Base-by-base conservation (phyloP, 2,888 invertebrate species). In the Drosophila testacea region DNA sequence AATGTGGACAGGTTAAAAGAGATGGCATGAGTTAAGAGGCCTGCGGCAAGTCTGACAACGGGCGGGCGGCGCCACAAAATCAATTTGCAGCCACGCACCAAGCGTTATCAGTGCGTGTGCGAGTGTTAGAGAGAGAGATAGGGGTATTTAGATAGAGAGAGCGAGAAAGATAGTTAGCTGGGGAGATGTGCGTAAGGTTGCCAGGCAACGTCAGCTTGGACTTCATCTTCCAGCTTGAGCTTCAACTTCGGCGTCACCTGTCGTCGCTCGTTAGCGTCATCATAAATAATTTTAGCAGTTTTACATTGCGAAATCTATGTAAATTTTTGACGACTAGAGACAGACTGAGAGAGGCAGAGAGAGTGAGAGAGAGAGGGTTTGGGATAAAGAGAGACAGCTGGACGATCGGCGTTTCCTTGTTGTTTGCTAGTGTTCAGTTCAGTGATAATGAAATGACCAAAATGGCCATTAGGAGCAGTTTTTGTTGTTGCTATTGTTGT, bases 211-310 rank as follows among this genome's bases (percentile, higher is more conserved):
- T 54, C 30, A 54, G 34, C 28, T 52, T 41, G 30, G 22, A 42
- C 55, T 55, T 16, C 88, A 22, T 22, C 22, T 22, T 22, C 22
- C 22, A 22, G 22, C 27, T 30, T 52, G 7, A 11, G 38, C 28
- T 52, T 41, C 41, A 32, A 42, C 55, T 55, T 16, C 88, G 77
- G 83, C 89, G 79, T 81, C 90, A 83, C 81, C 81, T 90, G 90
- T 90, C 90, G 89, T 79, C 90, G 88, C 89, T 81, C 89, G 90
- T 81, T 90, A 84, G 78, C 81, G 83, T 79, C 79, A 88, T 90
- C 88, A 90, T 91, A 90, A 90, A 90, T 90, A 84, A 89, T 89
- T 81, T 87, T 70, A 76, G 71, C 82, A 70, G 83, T 69, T 80
- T 76, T 71, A 63, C 67, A 69, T 85, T 89, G 82, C 84, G 73